A percentile compares a stretch with the other conserved stretches of the same genome.
phyloP scores from a whole-genome alignment of 2,888 invertebrate species.

The Abrostola triplasia region DNA sequence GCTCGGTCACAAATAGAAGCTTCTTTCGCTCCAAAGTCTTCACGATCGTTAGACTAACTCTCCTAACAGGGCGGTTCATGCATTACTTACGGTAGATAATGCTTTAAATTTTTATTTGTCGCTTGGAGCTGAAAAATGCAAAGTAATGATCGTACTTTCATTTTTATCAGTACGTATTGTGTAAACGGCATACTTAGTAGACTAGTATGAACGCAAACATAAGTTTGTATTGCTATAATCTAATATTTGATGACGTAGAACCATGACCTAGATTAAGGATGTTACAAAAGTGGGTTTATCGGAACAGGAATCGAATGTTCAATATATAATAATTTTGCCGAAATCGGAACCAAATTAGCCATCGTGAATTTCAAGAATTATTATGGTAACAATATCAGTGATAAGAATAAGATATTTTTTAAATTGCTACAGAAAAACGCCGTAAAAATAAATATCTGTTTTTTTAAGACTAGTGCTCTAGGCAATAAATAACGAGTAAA shows the following conservation, averaged over 20 bases:
- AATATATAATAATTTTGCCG: too few relatives aligned
- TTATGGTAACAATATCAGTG: too few relatives aligned
- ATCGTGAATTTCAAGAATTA: too few relatives aligned
- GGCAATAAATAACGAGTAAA: constrained; percentile 60
- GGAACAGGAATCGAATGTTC: too few relatives aligned
- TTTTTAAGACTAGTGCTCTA: constrained; percentile 32
- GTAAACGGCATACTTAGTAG: background rate
- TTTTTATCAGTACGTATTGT: background rate
- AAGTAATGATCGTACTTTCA: background rate
- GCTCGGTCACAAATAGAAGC: background rate
- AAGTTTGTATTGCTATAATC: background rate
- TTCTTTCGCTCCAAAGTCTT: background rate
- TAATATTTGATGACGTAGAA: too few relatives aligned
- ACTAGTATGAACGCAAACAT: background rate
- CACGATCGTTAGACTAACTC: background rate
- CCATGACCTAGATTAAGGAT: too few relatives aligned
- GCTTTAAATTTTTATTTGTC: too few relatives aligned
- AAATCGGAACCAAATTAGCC: too few relatives aligned
- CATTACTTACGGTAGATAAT: constrained; percentile 1
- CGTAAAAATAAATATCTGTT: background rate
- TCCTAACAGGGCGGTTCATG: constrained; percentile 1
- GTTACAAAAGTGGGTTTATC: too few relatives aligned
- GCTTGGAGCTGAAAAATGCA: constrained; percentile 1
- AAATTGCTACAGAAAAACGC: background rate
- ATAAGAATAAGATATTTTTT: background rate